phyloP scores from a whole-genome alignment of 35 echinoderm and acorn worm genomes.

The Patiria miniata region DNA sequence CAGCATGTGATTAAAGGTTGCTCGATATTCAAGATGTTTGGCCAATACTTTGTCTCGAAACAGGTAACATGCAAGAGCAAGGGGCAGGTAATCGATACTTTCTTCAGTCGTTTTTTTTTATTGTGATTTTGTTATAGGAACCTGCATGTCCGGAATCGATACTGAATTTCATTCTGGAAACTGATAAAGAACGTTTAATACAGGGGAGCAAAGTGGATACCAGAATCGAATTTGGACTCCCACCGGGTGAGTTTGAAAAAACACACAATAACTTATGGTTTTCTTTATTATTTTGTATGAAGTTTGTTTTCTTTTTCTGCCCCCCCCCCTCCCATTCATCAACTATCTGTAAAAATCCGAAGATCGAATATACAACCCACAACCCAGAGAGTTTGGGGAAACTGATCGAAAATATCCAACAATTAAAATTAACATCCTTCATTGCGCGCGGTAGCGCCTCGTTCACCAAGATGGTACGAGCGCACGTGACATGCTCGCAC shows the following conservation, averaged over 20 bases:
- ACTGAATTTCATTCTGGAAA: conserved; percentile 9
- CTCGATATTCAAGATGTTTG: neutral
- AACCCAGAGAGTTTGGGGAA: too few species aligned
- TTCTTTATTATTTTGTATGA: neutral
- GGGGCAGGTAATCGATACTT: too few species aligned
- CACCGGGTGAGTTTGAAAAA: neutral
- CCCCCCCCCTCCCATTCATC: neutral
- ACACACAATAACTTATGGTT: neutral
- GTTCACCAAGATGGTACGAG: neutral
- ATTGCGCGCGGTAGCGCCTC: neutral
- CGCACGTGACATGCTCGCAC: neutral
- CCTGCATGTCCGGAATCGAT: neutral
- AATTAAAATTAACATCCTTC: neutral
- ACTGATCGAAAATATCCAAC: neutral
- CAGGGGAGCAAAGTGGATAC: neutral
- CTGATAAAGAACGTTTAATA: neutral
- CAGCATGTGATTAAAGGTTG: neutral
- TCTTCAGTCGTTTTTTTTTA: too few species aligned
- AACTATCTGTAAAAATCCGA: neutral
- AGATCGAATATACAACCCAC: neutral
- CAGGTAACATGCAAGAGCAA: too few species aligned
- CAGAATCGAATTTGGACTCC: neutral
- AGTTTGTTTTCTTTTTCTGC: neutral
- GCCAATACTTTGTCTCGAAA: too few species aligned
- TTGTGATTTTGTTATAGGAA: conserved; percentile 1